Base-by-base conservation (phyloP, 2,888 invertebrate species). In the Folsomia candida region DNA sequence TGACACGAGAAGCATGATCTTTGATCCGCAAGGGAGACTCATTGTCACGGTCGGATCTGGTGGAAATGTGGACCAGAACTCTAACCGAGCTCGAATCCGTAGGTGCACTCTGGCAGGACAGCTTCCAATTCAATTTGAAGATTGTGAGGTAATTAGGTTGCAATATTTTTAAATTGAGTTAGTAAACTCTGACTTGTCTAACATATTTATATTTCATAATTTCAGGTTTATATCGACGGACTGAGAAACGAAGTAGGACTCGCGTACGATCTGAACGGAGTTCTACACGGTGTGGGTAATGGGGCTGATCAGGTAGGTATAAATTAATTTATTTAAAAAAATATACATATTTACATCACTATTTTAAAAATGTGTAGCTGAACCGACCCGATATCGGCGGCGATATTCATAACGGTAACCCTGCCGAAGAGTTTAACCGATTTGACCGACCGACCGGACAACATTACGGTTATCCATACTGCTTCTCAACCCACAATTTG, bases 391-490 rank as follows among this genome's bases (percentile, higher is more conserved):
- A 78, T 51, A 51, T 78, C n/a, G 78, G 75, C 2, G 76, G 74
- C 22, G 76, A 78, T 26, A 76, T 78, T 67, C 76, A 76, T 51
- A 77, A 75, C 59, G 70, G 69, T 28, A 78, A 37, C 37, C 78
- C 78, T 18, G 76, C 74, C 4, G 78, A 78, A 22, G 77, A 77
- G 29, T 20, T 78, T 61, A 74, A 75, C 25, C 68, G 71, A 60
- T 77, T 72, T 61, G 70, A 73, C 51, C 6, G 54, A 18, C 61
- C 70, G n/a, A 51, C 66, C n/a, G 78, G 78, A 6, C 64, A 68
- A 2, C 69, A 72, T 60, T 75, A 78, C 67, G 77, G 78, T 1
- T 78, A 78, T 67, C 78, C 78, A 0, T 78, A 73, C 54, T 78
- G 78, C 60, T 78, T 75, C 60, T 69, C 67, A 25, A 71, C 70